Evolutionary conservation across 2,888 invertebrate species (phyloP).

Genomic region (Abrostola tripartita): DNA sequence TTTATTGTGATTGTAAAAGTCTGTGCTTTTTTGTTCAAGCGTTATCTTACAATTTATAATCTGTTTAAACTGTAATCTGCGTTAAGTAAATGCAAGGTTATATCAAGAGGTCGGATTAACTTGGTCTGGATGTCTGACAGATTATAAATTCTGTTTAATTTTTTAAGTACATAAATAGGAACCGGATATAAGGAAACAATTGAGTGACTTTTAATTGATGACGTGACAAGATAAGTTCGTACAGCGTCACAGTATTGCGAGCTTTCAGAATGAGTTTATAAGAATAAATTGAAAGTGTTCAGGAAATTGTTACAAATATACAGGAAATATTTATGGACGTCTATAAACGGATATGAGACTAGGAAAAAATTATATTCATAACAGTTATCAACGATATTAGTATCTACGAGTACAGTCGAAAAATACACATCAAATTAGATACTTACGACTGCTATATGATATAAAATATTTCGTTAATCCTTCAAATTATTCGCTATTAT

Average conservation of each 20-base stretch:
- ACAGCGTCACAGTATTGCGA: no score
- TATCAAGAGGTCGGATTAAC: conserved; percentile 55
- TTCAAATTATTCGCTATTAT: no score
- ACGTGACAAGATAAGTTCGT: conserved; percentile 25
- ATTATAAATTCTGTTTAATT: conserved; percentile 30
- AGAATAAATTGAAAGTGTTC: background rate
- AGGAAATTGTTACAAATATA: background rate
- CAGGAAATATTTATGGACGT: background rate
- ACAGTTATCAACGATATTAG: no score
- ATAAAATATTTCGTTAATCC: no score
- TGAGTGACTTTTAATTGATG: conserved; percentile 17
- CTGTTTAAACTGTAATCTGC: conserved; percentile 20
- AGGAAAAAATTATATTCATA: no score
- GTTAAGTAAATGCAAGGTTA: conserved; percentile 60
- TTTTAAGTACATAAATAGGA: conserved; percentile 27
- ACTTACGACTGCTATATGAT: no score
- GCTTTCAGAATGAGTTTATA: background rate
- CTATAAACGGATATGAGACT: no score
- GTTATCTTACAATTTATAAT: conserved; percentile 20
- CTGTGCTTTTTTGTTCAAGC: conserved; percentile 10
- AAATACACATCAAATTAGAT: no score
- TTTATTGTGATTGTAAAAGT: conserved; percentile 11
- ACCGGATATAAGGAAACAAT: conserved; percentile 50
- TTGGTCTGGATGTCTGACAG: conserved; percentile 40
- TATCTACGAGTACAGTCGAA: no score